Evolutionary conservation across 2,113 vertebrate species (phyloP).

Genomic region (Macaca nemestrina): DNA sequence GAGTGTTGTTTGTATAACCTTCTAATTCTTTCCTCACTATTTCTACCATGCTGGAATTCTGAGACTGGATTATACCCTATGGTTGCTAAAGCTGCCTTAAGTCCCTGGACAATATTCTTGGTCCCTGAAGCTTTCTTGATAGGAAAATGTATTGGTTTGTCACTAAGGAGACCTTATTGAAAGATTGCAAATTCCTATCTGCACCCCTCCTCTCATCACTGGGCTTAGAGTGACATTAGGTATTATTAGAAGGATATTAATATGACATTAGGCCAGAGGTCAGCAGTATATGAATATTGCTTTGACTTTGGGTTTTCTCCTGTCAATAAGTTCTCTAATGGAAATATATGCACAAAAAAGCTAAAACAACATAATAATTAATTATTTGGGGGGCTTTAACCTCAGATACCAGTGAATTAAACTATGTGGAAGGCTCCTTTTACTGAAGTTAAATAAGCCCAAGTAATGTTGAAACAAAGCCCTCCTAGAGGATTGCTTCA

Average conservation of each 20-base stretch:
- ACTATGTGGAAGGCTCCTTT: background rate
- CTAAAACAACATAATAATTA: background rate
- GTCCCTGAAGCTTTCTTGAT: background rate
- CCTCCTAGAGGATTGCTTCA: background rate
- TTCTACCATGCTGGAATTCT: background rate
- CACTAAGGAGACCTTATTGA: background rate
- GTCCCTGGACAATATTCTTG: background rate
- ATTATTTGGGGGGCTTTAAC: background rate
- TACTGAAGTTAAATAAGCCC: background rate
- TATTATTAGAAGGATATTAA: background rate
- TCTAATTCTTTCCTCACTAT: background rate
- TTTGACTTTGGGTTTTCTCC: background rate
- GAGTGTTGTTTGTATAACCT: background rate
- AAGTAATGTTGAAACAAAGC: background rate
- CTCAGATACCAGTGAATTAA: background rate
- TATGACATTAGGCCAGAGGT: background rate
- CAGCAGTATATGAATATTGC: background rate
- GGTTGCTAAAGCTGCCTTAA: background rate
- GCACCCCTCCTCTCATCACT: background rate
- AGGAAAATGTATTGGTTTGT: background rate
- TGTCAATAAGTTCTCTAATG: background rate
- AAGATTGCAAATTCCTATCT: constrained; percentile 33
- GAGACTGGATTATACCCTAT: background rate
- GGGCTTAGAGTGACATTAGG: background rate
- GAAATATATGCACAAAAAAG: background rate